Conservation (phyloP, 2,888 invertebrate genomes). For the Geophilus truncorum region DNA sequence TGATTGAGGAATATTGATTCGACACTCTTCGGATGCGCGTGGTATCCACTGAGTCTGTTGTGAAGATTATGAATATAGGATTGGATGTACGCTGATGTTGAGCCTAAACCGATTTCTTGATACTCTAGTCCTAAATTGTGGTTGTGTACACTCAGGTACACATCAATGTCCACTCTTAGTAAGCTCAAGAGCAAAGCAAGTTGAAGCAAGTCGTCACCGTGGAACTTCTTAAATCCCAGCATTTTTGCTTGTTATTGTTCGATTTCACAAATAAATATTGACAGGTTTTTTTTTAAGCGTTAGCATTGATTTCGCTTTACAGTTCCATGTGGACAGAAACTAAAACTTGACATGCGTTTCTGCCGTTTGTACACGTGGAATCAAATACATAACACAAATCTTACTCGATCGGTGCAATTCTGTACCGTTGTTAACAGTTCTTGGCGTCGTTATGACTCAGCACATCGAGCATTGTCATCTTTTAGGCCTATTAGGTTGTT, state of each 20-base stretch:
- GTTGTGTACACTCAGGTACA: constrained; percentile 58
- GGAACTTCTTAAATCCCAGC: constrained; percentile 70
- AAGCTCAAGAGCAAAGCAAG: constrained; percentile 74
- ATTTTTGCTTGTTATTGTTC: constrained; percentile 33
- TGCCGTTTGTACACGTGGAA: background rate
- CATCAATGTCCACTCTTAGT: constrained; percentile 68
- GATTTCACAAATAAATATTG: background rate
- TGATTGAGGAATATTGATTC: constrained; percentile 66
- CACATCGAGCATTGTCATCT: background rate
- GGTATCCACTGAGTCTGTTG: constrained; percentile 36
- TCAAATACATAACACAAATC: background rate
- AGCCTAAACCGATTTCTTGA: constrained; percentile 38
- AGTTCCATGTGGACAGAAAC: no score
- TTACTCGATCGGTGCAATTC: background rate
- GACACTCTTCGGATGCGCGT: constrained; percentile 64
- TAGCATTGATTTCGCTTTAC: background rate
- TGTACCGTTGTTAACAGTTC: background rate
- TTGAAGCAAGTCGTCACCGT: constrained; percentile 74
- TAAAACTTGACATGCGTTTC: background rate
- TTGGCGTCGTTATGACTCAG: background rate
- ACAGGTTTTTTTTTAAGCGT: background rate
- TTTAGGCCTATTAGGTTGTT: background rate
- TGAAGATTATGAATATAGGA: constrained; percentile 36
- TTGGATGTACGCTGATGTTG: constrained; percentile 39
- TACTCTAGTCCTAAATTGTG: constrained; percentile 35